Base-by-base conservation (phyloP, 2,797 vertebrate species). In the Brachyrhaphis roseni region DNA sequence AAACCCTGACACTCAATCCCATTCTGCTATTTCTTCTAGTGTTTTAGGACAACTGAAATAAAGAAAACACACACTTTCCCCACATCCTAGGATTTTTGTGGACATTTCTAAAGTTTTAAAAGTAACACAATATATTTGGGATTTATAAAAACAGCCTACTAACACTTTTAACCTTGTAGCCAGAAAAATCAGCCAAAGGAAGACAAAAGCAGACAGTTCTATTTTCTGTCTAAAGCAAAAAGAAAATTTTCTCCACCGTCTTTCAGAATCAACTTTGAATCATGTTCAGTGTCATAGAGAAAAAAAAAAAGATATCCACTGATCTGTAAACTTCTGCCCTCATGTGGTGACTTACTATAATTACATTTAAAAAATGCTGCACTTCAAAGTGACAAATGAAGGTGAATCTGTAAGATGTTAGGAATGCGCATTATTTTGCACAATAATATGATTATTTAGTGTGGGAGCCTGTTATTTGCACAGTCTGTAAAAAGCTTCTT, bases 1-100 rank as follows among this genome's bases (percentile, higher is more conserved):
- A 95, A 91, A 78, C 89, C 93, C 57, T 95, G 81, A 92, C 20
- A 74, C 73, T 71, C 46, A 34, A 26, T 34, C 66, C 11, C 59
- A 74, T 43, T 1, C 77, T 74, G 62, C 77, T 36, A 47, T 5
- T 55, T 5, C 51, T 20, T 49, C n/a, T 26, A 12, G 15, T 28
- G 39, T 55, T 11, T 34, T 36, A 53, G 20, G 72, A 43, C 10
- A 26, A 73, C 18, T 1, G 12, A 31, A 7, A 51, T 34, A 11
- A 23, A 74, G n/a, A 0, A 41, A 2, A 64, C 71, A 28, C 43
- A 34, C 15, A 36, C 1, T 26, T 39, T 15, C 3, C 31, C 28
- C 31, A 72, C n/a, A 15, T 81, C 20, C 11, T 34, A 77, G 46
- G 18, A 73, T 51, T 36, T 55, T 12, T 72, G 23, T 45, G 49